These are phyloP conservation scores for Auanema sp. DNA, from an alignment of 2,888 invertebrate species.

Conservation along the genomic window DNA sequence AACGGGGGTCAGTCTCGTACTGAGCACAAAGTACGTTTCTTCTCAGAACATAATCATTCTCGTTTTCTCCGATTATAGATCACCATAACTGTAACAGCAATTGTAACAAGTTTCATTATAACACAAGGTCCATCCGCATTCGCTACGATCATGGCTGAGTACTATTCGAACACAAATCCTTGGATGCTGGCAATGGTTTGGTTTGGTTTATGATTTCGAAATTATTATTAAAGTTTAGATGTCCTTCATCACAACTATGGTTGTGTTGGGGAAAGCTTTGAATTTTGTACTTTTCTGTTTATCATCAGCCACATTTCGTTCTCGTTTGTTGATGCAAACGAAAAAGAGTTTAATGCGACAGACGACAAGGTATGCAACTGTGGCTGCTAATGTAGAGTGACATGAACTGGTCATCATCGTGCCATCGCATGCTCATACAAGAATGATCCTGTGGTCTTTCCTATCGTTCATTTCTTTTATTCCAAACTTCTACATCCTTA, in stretches of 20 bases:
- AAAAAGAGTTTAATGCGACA: slow-evolving; percentile 44
- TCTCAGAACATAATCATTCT: neutral
- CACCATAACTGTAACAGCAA: slow-evolving; percentile 57
- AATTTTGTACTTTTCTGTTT: slow-evolving; percentile 61
- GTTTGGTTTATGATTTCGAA: neutral
- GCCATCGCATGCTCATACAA: too few relatives aligned
- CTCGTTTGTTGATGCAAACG: slow-evolving; percentile 48
- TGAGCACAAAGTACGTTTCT: slow-evolving; percentile 40
- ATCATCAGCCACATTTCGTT: slow-evolving; percentile 52
- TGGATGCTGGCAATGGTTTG: slow-evolving; percentile 30
- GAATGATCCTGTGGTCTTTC: too few relatives aligned
- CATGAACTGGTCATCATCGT: too few relatives aligned
- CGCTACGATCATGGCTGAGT: slow-evolving; percentile 31
- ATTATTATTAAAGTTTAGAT: slow-evolving; percentile 14
- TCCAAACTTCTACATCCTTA: too few relatives aligned
- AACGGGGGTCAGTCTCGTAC: slow-evolving; percentile 42
- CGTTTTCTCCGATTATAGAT: slow-evolving; percentile 22
- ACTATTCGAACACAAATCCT: slow-evolving; percentile 24
- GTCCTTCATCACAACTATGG: slow-evolving; percentile 48
- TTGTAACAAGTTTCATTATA: slow-evolving; percentile 58
- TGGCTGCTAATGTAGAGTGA: slow-evolving; percentile 20
- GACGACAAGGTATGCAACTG: slow-evolving; percentile 44
- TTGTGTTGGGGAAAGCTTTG: slow-evolving; percentile 56
- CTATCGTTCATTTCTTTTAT: too few relatives aligned
- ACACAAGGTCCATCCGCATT: slow-evolving; percentile 55